Conservation (phyloP, 2,888 invertebrate species). For the Melieria picta region DNA sequence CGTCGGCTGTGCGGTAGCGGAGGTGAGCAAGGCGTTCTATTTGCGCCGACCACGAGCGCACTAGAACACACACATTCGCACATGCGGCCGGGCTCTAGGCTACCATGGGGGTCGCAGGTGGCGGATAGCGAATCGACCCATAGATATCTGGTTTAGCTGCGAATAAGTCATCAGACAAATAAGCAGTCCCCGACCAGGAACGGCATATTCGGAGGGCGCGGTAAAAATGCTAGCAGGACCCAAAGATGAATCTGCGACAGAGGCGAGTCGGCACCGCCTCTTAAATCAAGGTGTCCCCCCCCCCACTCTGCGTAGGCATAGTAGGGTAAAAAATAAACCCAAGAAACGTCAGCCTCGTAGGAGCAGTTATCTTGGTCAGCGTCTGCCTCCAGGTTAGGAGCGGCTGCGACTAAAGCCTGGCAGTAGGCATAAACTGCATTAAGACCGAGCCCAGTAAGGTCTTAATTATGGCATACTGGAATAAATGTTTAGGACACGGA, state of each 20-base stretch:
- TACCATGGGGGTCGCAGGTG: no score
- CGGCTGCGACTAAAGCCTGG: neutral
- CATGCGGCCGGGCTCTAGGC: no score
- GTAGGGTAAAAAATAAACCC: conserved; percentile 1
- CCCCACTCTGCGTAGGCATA: conserved; percentile 3
- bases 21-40: no score
- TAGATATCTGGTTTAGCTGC: conserved; percentile 1
- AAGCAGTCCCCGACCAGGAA: conserved; percentile 7
- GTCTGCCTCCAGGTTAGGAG: conserved; percentile 7
- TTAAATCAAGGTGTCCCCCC: conserved; percentile 8
- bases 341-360: conserved; percentile 7
- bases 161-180: conserved; percentile 7
- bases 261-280: conserved; percentile 5
- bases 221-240: conserved; percentile 10
- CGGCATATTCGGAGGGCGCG: neutral
- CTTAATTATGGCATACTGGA: conserved; percentile 4
- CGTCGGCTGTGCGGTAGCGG: no score
- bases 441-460: conserved; percentile 1
- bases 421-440: conserved; percentile 9
- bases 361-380: conserved; percentile 10
- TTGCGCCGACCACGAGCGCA: no score
- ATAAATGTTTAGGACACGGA: neutral
- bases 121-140: conserved; percentile 2
- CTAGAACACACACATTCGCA: no score
- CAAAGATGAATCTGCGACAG: conserved; percentile 7